Base-by-base conservation (phyloP, 1,140 invertebrate genomes). In the Carcinoscorpius rotundicauda region DNA sequence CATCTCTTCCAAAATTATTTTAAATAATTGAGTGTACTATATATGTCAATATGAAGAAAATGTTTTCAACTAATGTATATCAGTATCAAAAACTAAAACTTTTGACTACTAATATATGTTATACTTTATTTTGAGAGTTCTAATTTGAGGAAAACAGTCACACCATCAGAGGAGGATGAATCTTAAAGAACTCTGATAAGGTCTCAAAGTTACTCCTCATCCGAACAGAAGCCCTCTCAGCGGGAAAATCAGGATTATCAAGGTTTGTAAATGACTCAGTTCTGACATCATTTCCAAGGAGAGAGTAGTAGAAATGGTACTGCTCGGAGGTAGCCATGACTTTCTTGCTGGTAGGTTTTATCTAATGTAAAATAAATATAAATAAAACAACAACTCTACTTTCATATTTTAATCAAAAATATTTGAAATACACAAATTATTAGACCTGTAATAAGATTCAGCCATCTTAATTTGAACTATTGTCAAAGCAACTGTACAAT, bases 261-360 rank as follows among this genome's bases (percentile, higher is more conserved):
- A 81, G 70, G 69, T 80, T 78, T 56, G 71, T 61, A 69, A 81
- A 81, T 9, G 70, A 69, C 63, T 79, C 76, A 60, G 77, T 81
- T 58, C 72, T 76, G 3, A 81, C 75, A 73, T 78, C 76, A 70
- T 79, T 80, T 5, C 78, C 79, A 67, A 81, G 71, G 29, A 81
- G 65, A 49, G 76, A 76, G 68, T 78, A 80, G 68, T 76, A 78
- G 66, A 81, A 81, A 72, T 76, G 78, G 66, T 76, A 81, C 3
- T 75, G 76, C 57, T 66, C 60, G 52, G 59, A 65, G 70, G 64
- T 66, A 49, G 60, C 60, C 3, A 63, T 63, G 55, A 60, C 61
- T 5, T 5, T 62, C 4, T 53, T 65, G 64, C 63, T 70, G 11
- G 29, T 29, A 29, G 29, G 29, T 29, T 29, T 29, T 29, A 29